Evolutionary conservation across 2,797 vertebrate species (phyloP).

Genomic region (Sparidentex hasta): DNA sequence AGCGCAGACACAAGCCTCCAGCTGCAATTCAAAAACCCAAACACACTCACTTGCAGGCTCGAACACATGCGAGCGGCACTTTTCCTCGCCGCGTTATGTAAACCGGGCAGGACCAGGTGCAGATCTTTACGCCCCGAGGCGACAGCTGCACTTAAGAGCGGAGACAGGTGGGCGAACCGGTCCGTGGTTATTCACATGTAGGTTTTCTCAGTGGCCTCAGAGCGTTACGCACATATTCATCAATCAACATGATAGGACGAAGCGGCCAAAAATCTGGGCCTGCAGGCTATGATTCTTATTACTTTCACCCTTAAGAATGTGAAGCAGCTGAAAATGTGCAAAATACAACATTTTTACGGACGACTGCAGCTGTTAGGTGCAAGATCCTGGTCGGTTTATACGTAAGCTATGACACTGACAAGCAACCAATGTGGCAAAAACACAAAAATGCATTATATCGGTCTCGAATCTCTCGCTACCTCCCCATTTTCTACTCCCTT

Average conservation of each 20-base stretch:
- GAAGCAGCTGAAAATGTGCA: conserved; percentile 11
- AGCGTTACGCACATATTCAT: conserved; percentile 36
- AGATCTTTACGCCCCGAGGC: conserved; percentile 33
- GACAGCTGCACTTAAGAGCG: conserved; percentile 59
- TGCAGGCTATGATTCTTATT: conserved; percentile 15
- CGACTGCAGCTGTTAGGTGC: not conserved
- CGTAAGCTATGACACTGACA: not conserved
- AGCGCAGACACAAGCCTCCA: not conserved
- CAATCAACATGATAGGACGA: conserved; percentile 44
- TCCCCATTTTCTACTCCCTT: too few species aligned
- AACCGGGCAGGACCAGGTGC: conserved; percentile 62
- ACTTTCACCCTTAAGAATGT: conserved; percentile 42
- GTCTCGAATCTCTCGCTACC: too few species aligned
- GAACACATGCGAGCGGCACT: conserved; percentile 28
- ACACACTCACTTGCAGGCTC: conserved; percentile 14
- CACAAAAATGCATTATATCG: too few species aligned
- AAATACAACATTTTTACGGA: not conserved
- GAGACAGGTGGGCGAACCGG: conserved; percentile 44
- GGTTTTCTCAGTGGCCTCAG: not conserved
- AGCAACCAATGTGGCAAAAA: not conserved
- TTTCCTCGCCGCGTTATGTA: conserved; percentile 8
- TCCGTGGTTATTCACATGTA: not conserved
- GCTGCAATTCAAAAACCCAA: not conserved
- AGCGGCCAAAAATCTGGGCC: not conserved
- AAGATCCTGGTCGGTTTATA: not conserved